phyloP scores from a whole-genome alignment of 2,113 vertebrate species.

The Calidris pugnax region DNA sequence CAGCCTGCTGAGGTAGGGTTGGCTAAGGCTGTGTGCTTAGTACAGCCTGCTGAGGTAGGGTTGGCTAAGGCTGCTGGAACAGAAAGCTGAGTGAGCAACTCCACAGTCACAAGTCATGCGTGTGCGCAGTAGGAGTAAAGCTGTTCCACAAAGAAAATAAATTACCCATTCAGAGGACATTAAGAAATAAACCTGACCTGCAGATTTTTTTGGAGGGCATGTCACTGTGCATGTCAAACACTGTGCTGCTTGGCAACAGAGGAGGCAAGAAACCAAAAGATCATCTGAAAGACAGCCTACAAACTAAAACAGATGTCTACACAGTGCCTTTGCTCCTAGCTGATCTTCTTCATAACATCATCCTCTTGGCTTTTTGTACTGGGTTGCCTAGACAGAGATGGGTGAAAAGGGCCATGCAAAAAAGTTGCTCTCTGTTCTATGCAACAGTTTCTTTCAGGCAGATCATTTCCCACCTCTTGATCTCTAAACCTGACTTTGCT shows the following conservation, averaged over 20 bases:
- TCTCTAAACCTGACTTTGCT: background rate
- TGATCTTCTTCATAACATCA: background rate
- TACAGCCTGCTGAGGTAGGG: background rate
- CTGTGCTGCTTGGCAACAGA: background rate
- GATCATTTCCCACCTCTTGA: background rate
- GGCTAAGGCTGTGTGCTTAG: background rate
- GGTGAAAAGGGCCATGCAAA: background rate
- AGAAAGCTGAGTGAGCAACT: background rate
- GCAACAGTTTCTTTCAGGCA: background rate
- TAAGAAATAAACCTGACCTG: background rate
- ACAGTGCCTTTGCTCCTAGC: background rate
- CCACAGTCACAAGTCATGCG: background rate
- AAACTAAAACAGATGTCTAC: background rate
- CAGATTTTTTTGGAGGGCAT: background rate
- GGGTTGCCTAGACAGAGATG: background rate
- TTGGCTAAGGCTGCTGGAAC: background rate
- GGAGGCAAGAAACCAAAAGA: background rate
- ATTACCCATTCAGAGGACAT: accelerated
- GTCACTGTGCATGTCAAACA: background rate
- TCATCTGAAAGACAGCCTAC: background rate
- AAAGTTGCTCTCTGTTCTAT: background rate
- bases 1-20: background rate
- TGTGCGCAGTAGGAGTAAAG: background rate
- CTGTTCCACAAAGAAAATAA: background rate
- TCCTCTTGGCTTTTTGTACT: background rate